Conservation (phyloP, 2,888 invertebrate genomes). For the Calliphora vomitoria region DNA sequence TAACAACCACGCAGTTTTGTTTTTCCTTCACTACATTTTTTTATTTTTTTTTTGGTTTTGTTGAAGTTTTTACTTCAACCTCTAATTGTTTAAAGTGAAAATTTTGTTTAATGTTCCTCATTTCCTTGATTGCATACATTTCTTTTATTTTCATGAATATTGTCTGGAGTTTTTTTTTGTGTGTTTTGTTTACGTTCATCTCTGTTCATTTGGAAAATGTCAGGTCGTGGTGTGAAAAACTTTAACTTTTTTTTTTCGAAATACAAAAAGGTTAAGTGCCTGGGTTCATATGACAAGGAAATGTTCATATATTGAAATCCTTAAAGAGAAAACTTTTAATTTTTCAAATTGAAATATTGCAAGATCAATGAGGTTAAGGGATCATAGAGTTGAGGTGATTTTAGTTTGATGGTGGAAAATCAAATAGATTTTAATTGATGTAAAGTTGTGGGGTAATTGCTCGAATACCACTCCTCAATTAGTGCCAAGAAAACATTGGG, state of each 20-base stretch:
- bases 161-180: conserved; percentile 28
- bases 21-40: conserved; percentile 43
- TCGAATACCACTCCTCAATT: not conserved
- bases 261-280: conserved; percentile 70
- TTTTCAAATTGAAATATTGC: conserved; percentile 19
- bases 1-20: conserved; percentile 72
- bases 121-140: conserved; percentile 69
- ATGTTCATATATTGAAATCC: conserved; percentile 46
- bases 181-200: conserved; percentile 1
- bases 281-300: conserved; percentile 64
- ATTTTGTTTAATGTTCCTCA: conserved; percentile 70
- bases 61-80: conserved; percentile 48
- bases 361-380: conserved; percentile 12
- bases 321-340: conserved; percentile 27
- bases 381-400: conserved; percentile 5
- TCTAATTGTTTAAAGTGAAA: conserved; percentile 72
- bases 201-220: conserved; percentile 60
- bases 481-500: no score
- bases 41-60: conserved; percentile 14
- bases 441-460: not conserved
- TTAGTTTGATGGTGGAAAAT: not conserved
- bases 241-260: conserved; percentile 28
- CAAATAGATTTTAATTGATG: conserved; percentile 19
- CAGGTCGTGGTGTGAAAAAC: conserved; percentile 72
- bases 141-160: conserved; percentile 26